Evolutionary conservation across 2,113 vertebrate species (phyloP), one percentile per base, ranked within the genome.

Genomic region (Rhea americana): DNA sequence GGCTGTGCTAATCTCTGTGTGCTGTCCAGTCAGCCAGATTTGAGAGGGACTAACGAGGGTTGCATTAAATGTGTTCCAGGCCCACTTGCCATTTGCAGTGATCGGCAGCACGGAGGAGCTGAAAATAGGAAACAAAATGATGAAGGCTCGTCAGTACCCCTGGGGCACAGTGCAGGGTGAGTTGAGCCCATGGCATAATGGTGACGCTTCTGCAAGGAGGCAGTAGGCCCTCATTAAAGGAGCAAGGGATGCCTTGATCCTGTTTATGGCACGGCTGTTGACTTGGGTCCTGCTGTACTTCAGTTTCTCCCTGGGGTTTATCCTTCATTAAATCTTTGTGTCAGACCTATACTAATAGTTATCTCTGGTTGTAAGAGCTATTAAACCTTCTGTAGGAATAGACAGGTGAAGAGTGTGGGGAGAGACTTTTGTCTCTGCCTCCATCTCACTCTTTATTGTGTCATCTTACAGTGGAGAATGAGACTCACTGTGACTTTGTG

Each of bases 81-180:
- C 98, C 76, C 99, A 99, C 96, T 98, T 99, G 97, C 99, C 99
- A 0, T 99, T 99, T 89, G 99, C 99, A 4, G 99, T 99, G 70
- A 98, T 99, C 13, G 99, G 99, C 83, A 99, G 99, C 97, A 99
- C 99, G 2, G 99, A 99, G 96, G 99, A 99, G 95, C 96, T 99
- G 94, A 99, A 99, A 98, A 99, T 99, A 89, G 99, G 99, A 93
- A 99, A 99, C 97, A 99, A 99, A 98, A 99, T 99, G 99, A 98
- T 99, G 98, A 99, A 98, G 95, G 99, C 98, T 5, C 98, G 99
- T 50, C 99, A 99, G 97, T 99, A 99, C 88, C 99, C 99, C 41
- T 99, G 99, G 99, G 99, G 99, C 88, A 99, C 98, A 1, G 98
- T 99, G 80, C 99, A 99, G 97, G 99, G 99, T 99, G 96, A 99